Evolutionary conservation across 2,797 vertebrate genomes (phyloP), one percentile per base, ranked within the genome.

Genomic region (Halcyon leucocephala): DNA sequence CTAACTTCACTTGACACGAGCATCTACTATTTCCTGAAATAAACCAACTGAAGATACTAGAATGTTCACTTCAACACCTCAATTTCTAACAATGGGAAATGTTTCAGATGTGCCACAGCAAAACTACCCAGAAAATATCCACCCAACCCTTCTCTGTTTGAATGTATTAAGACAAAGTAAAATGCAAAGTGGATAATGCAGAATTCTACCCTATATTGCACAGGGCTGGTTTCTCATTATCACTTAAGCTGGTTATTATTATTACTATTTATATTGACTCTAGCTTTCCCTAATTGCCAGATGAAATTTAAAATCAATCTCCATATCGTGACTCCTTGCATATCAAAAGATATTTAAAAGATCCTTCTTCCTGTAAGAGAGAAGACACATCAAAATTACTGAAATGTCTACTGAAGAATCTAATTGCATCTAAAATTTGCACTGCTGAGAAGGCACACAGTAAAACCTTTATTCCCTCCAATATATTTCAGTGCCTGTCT

Each of bases 391-490:
- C 64, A 93, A 73, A 90, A 90, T 64, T 61, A 70, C 31, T 37
- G 26, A 66, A 72, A 81, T 9, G 13, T 72, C 67, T 61, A 35
- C 24, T 71, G 44, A 89, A 91, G 55, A 77, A 91, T n/a, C 60
- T 46, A 86, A 91, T 5, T 44, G 51, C 51, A 81, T 95, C 65
- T 73, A 24, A 93, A 94, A 86, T 58, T 46, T 86, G 44, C 1
- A 0, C 42, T 83, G 35, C 49, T 69, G 80, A 80, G 64, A 74
- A 88, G 14, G 29, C 66, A 91, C 52, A 97, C 74, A 93, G 72
- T 96, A 79, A 94, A 92, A 95, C 88, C 84, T 90, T 93, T 96
- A 92, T 95, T 77, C 48, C 37, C 29, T 58, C 44, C 24, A 67
- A 66, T 80, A 77, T 65, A 94, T 91, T 89, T 80, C 93, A 93